A percentile compares a stretch with the other conserved stretches of the same genome.
phyloP scores from a whole-genome alignment of 23 tunicate species.

The Styela plicata region DNA sequence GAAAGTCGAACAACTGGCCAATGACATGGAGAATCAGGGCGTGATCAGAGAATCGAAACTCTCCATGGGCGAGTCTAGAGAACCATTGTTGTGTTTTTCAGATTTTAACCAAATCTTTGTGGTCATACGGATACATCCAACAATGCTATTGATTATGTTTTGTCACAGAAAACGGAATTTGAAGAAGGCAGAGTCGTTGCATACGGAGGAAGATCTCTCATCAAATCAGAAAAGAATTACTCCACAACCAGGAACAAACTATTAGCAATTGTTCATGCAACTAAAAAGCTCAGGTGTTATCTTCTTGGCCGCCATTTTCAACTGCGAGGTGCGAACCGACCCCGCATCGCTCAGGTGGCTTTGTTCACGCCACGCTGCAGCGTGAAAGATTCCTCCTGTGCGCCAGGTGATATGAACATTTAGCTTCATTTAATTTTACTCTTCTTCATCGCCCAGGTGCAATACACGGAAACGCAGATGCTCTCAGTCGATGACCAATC shows the following conservation, averaged over 20 bases:
- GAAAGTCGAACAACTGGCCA: neutral
- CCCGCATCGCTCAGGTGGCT: slow-evolving; percentile 30
- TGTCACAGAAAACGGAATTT: slow-evolving; percentile 17
- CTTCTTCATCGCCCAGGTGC: slow-evolving; percentile 28
- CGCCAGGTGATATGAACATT: slow-evolving; percentile 25
- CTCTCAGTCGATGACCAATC: slow-evolving; percentile 15
- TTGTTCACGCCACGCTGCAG: slow-evolving; percentile 15
- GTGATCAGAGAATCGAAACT: neutral
- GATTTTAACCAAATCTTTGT: neutral
- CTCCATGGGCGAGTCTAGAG: neutral
- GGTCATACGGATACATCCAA: slow-evolving; percentile 21
- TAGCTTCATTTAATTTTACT: slow-evolving; percentile 23
- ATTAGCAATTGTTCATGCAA: slow-evolving; percentile 14
- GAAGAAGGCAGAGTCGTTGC: slow-evolving; percentile 29
- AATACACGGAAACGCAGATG: slow-evolving; percentile 28
- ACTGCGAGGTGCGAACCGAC: slow-evolving; percentile 21
- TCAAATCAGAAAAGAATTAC: slow-evolving; percentile 19
- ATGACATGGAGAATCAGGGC: neutral
- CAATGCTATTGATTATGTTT: slow-evolving; percentile 18
- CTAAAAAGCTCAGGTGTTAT: slow-evolving; percentile 13
- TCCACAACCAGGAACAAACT: slow-evolving; percentile 18
- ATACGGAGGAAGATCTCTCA: slow-evolving; percentile 24
- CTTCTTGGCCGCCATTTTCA: neutral
- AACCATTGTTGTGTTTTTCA: slow-evolving; percentile 16
- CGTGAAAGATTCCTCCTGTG: slow-evolving; percentile 22